Base-by-base conservation (phyloP, 1,140 invertebrate genomes). In the Trissolcus basalis region DNA sequence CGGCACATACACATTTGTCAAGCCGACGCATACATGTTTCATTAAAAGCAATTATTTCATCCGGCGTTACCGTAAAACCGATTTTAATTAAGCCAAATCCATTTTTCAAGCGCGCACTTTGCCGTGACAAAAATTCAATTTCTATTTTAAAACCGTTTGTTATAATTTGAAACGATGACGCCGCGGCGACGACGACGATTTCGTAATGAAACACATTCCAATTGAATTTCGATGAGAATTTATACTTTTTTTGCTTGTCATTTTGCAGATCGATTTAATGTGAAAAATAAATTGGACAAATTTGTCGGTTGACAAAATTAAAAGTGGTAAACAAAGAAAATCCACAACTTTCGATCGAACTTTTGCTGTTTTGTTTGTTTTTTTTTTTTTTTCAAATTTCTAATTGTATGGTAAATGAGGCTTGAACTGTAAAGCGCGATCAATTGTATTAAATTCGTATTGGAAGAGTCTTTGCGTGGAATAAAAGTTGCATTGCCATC, bases 51-150 rank as follows among this genome's bases (percentile, higher is more conserved):
- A 65, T 60, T 32, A 59, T 54, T 65, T 59, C 43, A 44, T 53
- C 56, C 33, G 39, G 16, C 13, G 49, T 61, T 49, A 35, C 33
- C 27, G 44, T 44, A 54, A 69, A 54, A 49, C 12, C 43, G 11
- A 60, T 61, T 69, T 69, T 54, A 59, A 69, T 69, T 54, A 69
- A 69, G 55, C 11, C 55, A 14, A 53, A 69, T 69, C 27, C 54
- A 58, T 68, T 68, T 68, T 68, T 39, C 64, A 53, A n/a, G 36
- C 19, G 63, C 36, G 35, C 45, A 39, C 14, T 43, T 50, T 16
- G 45, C 35, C 35, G 41, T 36, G 54, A 45, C 33, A 44, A 59
- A 68, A 49, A 67, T 56, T 16, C 48, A 59, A 51, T 68, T 59
- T 45, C 36, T 50, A 44, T 55, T 56, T 27, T 58, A 9, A 50